phyloP scores from a whole-genome alignment of 2,113 vertebrate genomes.

The Tupaia tana region DNA sequence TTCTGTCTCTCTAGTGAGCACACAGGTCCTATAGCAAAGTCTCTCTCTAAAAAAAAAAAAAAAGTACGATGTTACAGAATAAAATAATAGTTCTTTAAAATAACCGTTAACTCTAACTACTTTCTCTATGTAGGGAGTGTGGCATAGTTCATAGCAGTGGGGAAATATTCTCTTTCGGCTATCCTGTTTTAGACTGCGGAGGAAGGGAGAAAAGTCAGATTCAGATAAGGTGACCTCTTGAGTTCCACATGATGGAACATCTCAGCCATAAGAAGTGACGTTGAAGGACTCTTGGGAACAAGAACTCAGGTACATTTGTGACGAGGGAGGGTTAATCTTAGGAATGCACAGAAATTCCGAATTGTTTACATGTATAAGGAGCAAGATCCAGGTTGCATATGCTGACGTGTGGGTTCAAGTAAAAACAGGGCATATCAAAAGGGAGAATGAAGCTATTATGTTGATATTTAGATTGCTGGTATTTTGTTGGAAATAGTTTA shows the following conservation, averaged over 20 bases:
- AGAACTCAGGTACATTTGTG: background rate
- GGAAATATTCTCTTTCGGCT: background rate
- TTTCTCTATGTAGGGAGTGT: background rate
- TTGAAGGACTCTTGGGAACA: background rate
- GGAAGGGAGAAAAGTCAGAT: background rate
- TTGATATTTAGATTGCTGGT: background rate
- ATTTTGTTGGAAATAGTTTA: background rate
- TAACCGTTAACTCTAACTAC: background rate
- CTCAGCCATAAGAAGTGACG: background rate
- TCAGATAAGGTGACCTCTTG: background rate
- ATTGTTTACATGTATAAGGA: too few relatives aligned
- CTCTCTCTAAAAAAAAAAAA: too few relatives aligned
- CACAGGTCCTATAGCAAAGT: too few relatives aligned
- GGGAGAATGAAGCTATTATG: background rate
- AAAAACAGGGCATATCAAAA: background rate
- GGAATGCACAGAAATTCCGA: background rate
- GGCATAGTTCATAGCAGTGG: background rate
- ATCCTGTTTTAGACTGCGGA: background rate
- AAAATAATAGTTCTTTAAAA: slow-evolving; percentile 26
- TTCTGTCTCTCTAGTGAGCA: too few relatives aligned
- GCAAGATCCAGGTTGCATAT: background rate
- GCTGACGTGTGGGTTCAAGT: background rate
- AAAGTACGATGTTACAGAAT: background rate
- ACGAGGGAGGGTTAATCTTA: background rate
- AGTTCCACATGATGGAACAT: background rate